Base-by-base conservation (phyloP, 2,113 vertebrate genomes). In the Platysteira castanea region DNA sequence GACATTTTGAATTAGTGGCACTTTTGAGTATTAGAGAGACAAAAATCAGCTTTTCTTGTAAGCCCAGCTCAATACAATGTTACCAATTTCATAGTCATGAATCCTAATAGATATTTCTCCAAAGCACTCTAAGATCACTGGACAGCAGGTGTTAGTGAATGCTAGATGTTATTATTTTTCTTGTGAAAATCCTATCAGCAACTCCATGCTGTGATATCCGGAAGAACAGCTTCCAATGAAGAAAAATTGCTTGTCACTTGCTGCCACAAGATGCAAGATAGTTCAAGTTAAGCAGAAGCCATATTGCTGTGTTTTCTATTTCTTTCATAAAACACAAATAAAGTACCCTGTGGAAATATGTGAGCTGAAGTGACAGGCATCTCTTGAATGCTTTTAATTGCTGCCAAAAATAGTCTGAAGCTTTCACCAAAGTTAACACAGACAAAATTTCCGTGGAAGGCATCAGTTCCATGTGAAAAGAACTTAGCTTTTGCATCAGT, bases 351-450 rank as follows among this genome's bases (percentile, higher is more conserved):
- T 95, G 79, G 90, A 96, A 95, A 89, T 71, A 93, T 49, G 41
- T 33, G 85, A 95, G 91, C 68, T 84, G 88, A 94, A 96, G 75
- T 90, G 95, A 95, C 90, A 97, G 82, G 94, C 94, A 64, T 84
- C 85, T 94, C 81, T 65, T 95, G 93, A 94, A 96, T 96, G 93
- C 83, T 95, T 97, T 96, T 94, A 96, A 97, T 96, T 95, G 86
- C 94, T 92, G 93, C 95, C 95, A 94, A 68, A 95, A 94, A 97
- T 94, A 97, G 87, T 33, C 84, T 35, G 76, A 92, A 75, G 93
- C 90, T 64, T 93, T 92, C 76, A 84, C 73, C 52, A 50, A 90
- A 97, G 92, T 94, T 89, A 95, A 93, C 37, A 78, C 42, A 71
- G 92, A 75, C 63, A 84, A 89, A 70, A 95, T 84, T 93, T 95